Conservation (phyloP, 2,888 invertebrate species). For the Phyllotreta striolata region DNA sequence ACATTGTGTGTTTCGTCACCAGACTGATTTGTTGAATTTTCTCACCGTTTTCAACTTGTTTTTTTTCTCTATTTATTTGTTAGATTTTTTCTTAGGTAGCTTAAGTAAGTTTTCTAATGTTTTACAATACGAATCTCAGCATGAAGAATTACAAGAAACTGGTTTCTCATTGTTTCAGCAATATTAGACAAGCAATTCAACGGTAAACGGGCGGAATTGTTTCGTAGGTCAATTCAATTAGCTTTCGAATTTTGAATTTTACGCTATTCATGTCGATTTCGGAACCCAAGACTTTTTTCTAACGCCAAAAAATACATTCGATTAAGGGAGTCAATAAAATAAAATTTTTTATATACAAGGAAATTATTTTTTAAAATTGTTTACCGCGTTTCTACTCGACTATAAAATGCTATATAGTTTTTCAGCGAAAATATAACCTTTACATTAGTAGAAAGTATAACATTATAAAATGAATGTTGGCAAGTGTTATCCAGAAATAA, state of each 20-base stretch:
- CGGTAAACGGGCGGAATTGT: no score
- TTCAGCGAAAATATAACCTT: slow-evolving; percentile 18
- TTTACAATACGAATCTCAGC: no score
- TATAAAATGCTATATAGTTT: slow-evolving; percentile 15
- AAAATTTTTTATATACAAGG: slow-evolving; percentile 37
- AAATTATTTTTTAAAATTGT: slow-evolving; percentile 40
- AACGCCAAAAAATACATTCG: slow-evolving; percentile 45
- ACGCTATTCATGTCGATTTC: slow-evolving; percentile 5
- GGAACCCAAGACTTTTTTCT: slow-evolving; percentile 26
- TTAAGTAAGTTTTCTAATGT: slow-evolving; percentile 25
- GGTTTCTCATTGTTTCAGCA: no score
- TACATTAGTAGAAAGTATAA: slow-evolving; percentile 19
- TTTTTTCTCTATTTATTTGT: slow-evolving; percentile 37
- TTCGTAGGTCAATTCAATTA: no score
- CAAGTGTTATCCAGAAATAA: slow-evolving; percentile 26
- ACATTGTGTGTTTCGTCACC: slow-evolving; percentile 46
- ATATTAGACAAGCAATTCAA: no score
- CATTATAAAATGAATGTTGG: slow-evolving; percentile 19
- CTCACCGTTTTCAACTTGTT: slow-evolving; percentile 35
- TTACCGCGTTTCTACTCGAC: slow-evolving; percentile 25
- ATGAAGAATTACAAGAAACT: no score
- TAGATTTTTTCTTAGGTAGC: slow-evolving; percentile 14
- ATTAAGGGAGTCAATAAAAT: slow-evolving; percentile 44
- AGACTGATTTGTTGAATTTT: slow-evolving; percentile 51
- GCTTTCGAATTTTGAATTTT: background rate